Percentiles rank a stretch among this genome's conserved stretches.
Evolutionary conservation across 2,888 invertebrate species (phyloP).

Genomic region (Standfussiana lucernea): DNA sequence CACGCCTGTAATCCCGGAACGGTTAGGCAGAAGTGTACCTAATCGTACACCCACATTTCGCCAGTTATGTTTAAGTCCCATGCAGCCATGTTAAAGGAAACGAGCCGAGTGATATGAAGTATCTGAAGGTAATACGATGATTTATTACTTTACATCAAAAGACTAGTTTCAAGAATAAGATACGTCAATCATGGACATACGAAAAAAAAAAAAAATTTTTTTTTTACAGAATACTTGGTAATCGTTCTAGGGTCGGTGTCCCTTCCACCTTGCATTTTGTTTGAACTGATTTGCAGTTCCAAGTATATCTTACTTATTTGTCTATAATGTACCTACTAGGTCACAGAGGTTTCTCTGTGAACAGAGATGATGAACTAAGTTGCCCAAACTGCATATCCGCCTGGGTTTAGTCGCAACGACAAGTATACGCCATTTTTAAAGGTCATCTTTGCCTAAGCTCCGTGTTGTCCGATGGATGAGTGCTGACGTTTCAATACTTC

Average conservation of each 20-base stretch:
- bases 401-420: neutral
- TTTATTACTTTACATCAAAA: slow-evolving; percentile 21
- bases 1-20: neutral
- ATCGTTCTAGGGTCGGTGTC: no score
- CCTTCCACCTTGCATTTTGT: no score
- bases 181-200: neutral
- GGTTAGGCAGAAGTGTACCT: neutral
- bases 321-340: neutral
- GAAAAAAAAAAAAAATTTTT: no score
- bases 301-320: no score
- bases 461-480: neutral
- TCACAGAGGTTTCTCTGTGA: neutral
- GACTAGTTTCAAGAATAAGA: neutral
- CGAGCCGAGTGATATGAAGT: neutral
- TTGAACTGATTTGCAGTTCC: no score
- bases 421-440: neutral
- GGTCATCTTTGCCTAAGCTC: neutral
- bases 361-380: neutral
- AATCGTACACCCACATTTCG: neutral
- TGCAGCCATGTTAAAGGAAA: no score
- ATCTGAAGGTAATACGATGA: slow-evolving; percentile 6
- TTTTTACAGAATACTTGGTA: no score
- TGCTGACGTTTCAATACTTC: neutral
- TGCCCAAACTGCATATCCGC: neutral
- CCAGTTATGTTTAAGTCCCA: neutral